A percentile compares a stretch with the other conserved stretches of the same genome.
Evolutionary conservation across 2,113 vertebrate genomes (phyloP).

Genomic region (Lophius piscatorius): DNA sequence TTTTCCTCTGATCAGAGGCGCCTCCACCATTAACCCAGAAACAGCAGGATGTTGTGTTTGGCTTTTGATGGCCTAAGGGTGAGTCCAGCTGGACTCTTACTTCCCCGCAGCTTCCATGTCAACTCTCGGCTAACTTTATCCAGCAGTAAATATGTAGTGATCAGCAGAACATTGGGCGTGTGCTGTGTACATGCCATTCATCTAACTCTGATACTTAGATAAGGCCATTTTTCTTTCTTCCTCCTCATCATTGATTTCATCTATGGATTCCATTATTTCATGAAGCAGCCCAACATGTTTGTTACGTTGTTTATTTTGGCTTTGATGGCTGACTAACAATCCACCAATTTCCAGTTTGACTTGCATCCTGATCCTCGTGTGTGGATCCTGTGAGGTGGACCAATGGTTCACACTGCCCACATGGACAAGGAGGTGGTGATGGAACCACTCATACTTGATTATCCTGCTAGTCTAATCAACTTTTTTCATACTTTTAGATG

Average conservation of each 20-base stretch:
- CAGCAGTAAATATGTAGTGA: neutral
- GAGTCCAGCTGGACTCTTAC: no score
- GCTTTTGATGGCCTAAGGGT: neutral
- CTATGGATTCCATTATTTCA: no score
- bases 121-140: neutral
- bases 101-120: neutral
- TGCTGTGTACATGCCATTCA: neutral
- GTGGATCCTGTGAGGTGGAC: no score
- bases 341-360: no score
- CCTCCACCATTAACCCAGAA: neutral
- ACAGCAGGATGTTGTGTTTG: neutral
- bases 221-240: neutral
- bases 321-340: no score
- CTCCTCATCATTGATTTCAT: neutral
- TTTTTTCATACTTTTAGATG: neutral
- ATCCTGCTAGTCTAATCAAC: neutral
- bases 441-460: no score
- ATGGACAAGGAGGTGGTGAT: no score
- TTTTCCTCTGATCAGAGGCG: neutral
- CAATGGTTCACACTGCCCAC: no score
- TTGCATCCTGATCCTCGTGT: no score
- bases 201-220: neutral
- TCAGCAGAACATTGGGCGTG: neutral
- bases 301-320: no score
- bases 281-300: no score